These are phyloP conservation scores for Erythrocebus patas DNA, from an alignment of 2,113 vertebrate genomes.

Conservation along the genomic window DNA sequence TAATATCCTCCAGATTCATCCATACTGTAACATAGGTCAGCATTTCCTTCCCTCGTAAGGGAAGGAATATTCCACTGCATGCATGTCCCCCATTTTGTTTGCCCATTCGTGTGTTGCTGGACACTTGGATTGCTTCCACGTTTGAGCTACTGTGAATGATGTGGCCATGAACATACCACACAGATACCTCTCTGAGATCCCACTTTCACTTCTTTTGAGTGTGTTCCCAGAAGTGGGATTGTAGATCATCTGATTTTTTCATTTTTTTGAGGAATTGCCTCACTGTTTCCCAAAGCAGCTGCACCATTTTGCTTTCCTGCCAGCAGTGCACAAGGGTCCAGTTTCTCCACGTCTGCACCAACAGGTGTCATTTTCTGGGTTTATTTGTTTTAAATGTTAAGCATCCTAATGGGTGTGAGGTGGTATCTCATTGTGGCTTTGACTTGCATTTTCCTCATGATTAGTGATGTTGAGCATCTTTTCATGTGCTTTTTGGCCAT, in stretches of 20 bases:
- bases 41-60: not conserved
- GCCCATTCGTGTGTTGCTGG: accelerated
- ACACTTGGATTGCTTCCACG: not conserved
- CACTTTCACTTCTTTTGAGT: not conserved
- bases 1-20: not conserved
- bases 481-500: not conserved
- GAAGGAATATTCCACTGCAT: accelerated
- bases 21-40: too few relatives aligned
- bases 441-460: not conserved
- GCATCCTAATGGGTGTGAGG: not conserved
- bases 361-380: not conserved
- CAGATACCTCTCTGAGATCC: not conserved
- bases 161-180: not conserved
- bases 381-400: not conserved
- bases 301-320: not conserved
- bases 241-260: not conserved
- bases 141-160: too few relatives aligned
- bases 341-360: too few relatives aligned
- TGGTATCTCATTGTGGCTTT: not conserved
- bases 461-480: not conserved
- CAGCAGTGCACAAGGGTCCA: not conserved
- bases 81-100: accelerated
- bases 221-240: not conserved
- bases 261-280: not conserved
- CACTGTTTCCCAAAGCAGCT: not conserved